These are phyloP conservation scores for Temnothorax nylanderi DNA, from an alignment of 1,140 invertebrate species.

Conservation along the genomic window DNA sequence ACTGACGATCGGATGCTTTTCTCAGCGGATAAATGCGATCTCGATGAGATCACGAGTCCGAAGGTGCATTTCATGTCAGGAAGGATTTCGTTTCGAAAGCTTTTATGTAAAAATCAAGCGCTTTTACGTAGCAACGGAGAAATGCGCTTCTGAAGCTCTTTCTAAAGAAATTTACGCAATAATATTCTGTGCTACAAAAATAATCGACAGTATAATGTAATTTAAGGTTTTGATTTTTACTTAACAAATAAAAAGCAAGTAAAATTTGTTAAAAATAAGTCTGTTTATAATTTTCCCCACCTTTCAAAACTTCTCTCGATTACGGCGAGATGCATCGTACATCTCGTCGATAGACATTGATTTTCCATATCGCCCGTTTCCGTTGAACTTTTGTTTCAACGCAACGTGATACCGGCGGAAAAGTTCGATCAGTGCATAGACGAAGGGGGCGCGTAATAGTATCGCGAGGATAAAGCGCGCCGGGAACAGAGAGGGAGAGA, in stretches of 20 bases:
- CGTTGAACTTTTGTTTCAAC: slow-evolving; percentile 55
- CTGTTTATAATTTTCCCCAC: neutral
- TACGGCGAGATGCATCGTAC: slow-evolving; percentile 17
- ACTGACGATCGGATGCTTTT: slow-evolving; percentile 30
- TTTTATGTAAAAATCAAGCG: slow-evolving; percentile 1
- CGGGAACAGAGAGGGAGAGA: neutral
- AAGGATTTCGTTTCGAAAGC: neutral
- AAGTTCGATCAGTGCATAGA: slow-evolving; percentile 36
- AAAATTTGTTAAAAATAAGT: neutral
- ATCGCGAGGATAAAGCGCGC: slow-evolving; percentile 42
- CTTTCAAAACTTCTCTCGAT: slow-evolving; percentile 1
- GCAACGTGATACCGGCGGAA: slow-evolving; percentile 40
- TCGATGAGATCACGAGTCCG: slow-evolving; percentile 1
- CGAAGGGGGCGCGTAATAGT: slow-evolving; percentile 19
- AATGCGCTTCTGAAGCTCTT: neutral
- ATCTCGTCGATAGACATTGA: slow-evolving; percentile 39
- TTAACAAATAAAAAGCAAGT: neutral
- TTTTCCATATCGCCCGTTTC: slow-evolving; percentile 38
- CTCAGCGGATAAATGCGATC: slow-evolving; percentile 32
- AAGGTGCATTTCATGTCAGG: neutral
- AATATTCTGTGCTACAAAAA: neutral
- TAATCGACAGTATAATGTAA: neutral
- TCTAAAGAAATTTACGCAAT: neutral
- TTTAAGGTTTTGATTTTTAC: neutral
- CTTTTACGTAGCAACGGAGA: neutral